Evolutionary conservation across 2,797 vertebrate genomes (phyloP), one percentile per base, ranked within the genome.

Genomic region (Tragelaphus eurycerus): DNA sequence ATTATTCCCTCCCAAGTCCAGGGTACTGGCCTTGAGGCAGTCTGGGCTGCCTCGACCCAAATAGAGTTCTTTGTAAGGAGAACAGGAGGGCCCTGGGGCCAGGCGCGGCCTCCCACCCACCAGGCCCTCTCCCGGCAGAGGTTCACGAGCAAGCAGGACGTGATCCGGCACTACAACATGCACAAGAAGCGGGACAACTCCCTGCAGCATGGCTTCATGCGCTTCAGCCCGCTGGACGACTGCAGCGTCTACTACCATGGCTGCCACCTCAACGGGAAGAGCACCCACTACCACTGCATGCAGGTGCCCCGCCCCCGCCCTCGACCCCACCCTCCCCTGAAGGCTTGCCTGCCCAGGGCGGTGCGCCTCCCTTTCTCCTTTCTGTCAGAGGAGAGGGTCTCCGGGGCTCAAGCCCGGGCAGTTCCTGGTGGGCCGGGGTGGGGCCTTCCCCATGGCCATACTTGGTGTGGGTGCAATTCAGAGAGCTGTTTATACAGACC

Each of bases 211-310:
- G 99, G 99, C 98, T 99, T 99, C 99, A 99, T 99, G 99, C 99
- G 99, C 98, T 99, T 99, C 99, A 99, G 99, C 99, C 99, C 99
- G 4, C 99, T 99, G 99, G 99, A 99, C 27, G 99, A 99, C 99
- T 99, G 99, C 99, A 99, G 99, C 4, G 99, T 99, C 89, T 99
- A 99, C 99, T 99, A 99, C 98, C 99, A 99, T 1, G 99, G 99
- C 99, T 99, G 99, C 98, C 99, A 99, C 99, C 99, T 99, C 97
- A 99, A 99, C 21, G 99, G 99, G 98, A 99, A 99, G 99, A 99
- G 99, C 99, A 99, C 99, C 96, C 99, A 99, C 99, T 99, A 99
- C 99, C 99, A 99, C 99, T 99, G 99, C 99, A 99, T 99, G 99
- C 99, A 99, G 99, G 99, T 99, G 99, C 99, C 87, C 11, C 2